phyloP scores from a whole-genome alignment of 2,113 vertebrate species.

The Varanus komodoensis region DNA sequence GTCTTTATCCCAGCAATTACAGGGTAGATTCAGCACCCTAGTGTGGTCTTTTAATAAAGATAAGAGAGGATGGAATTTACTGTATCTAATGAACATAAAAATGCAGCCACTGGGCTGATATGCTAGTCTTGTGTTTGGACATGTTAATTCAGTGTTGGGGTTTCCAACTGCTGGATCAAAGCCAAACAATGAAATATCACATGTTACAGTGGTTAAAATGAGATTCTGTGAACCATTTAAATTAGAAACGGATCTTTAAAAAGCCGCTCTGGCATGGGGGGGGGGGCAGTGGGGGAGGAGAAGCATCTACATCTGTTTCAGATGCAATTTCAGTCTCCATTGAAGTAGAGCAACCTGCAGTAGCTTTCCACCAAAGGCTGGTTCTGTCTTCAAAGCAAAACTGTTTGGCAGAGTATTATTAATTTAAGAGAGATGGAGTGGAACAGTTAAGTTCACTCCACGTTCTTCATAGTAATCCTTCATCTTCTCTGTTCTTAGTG shows the following conservation, averaged over 20 bases:
- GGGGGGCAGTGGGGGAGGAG: conserved; percentile 12
- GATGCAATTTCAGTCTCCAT: conserved; percentile 10
- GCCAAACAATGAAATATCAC: conserved; percentile 20
- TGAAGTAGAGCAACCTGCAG: not conserved
- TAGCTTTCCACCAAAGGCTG: conserved; percentile 8
- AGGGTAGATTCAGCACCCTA: conserved; percentile 27
- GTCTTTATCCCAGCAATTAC: conserved; percentile 20
- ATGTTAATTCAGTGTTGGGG: conserved; percentile 4
- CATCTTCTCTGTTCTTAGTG: not conserved
- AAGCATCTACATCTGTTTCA: conserved; percentile 28
- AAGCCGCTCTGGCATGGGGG: conserved; percentile 32
- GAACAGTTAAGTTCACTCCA: not conserved
- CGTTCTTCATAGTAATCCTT: not conserved
- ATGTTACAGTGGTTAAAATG: conserved; percentile 28
- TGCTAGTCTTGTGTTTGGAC: not conserved
- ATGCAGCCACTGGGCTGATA: not conserved
- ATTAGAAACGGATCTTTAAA: conserved; percentile 45
- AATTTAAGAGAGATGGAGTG: not conserved
- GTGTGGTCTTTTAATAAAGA: conserved; percentile 38
- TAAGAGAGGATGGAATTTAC: conserved; percentile 32
- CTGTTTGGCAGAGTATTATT: not conserved
- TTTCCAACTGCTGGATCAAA: conserved; percentile 1
- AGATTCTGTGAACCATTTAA: conserved; percentile 13
- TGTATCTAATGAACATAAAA: conserved; percentile 21
- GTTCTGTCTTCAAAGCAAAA: not conserved